phyloP scores from a whole-genome alignment of 2,797 vertebrate species.

The Tenualosa thibaudeaui region DNA sequence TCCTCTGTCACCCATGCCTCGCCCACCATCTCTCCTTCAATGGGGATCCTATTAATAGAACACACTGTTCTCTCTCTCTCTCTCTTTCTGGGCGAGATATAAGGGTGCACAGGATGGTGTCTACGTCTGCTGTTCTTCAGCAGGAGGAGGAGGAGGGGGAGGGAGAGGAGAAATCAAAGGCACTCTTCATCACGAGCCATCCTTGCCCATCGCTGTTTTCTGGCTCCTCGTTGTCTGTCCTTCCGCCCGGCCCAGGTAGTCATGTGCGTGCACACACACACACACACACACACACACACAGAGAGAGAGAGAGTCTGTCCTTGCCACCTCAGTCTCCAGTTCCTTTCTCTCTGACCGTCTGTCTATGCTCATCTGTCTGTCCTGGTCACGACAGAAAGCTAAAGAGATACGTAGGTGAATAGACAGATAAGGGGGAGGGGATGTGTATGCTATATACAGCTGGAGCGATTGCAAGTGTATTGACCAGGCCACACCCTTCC shows the following conservation, averaged over 20 bases:
- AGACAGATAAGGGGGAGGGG: neutral
- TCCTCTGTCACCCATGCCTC: neutral
- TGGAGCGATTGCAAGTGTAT: neutral
- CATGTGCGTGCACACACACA: neutral
- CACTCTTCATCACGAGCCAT: neutral
- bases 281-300: neutral
- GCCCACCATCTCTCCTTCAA: neutral
- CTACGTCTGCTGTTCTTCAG: neutral
- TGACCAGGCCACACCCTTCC: neutral
- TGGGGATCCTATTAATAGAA: neutral
- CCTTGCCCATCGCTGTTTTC: neutral
- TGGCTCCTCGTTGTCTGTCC: neutral
- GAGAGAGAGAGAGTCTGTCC: neutral
- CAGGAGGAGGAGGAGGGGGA: neutral
- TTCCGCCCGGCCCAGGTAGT: neutral
- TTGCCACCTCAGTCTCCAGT: neutral
- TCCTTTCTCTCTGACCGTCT: neutral
- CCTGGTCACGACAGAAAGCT: no score
- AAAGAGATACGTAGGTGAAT: neutral
- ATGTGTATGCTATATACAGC: neutral
- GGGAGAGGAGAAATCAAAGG: neutral
- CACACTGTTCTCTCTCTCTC: slow-evolving; percentile 12
- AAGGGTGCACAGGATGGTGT: neutral
- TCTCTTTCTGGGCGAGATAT: neutral
- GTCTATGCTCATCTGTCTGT: no score